Evolutionary conservation across 2,113 vertebrate species (phyloP).

Genomic region (Callorhinus ursinus): DNA sequence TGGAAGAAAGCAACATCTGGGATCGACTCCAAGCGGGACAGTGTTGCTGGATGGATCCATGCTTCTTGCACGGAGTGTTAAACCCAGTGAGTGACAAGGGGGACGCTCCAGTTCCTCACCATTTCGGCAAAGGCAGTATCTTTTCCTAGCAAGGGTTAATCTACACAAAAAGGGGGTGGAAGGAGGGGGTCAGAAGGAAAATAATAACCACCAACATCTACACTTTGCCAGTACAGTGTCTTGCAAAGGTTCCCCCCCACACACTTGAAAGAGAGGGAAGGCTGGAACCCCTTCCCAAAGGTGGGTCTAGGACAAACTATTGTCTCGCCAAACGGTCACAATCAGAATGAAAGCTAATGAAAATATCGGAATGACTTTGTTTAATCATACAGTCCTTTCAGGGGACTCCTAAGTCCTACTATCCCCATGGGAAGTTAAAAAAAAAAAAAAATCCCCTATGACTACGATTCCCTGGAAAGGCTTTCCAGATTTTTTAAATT

Average conservation of each 20-base stretch:
- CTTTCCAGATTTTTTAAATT: conserved; percentile 54
- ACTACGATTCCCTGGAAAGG: conserved; percentile 48
- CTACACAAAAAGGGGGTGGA: background rate
- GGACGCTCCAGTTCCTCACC: background rate
- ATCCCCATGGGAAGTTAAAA: background rate
- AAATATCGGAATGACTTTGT: conserved; percentile 26
- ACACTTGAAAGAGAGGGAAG: background rate
- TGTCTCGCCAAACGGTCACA: conserved; percentile 48
- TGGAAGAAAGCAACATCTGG: conserved; percentile 77
- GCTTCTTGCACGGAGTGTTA: background rate
- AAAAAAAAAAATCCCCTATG: background rate
- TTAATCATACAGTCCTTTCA: conserved; percentile 19
- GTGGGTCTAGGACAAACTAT: conserved; percentile 59
- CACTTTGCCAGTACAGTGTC: background rate
- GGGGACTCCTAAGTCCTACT: conserved; percentile 44
- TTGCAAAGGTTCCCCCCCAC: background rate
- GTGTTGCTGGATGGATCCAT: background rate
- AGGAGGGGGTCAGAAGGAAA: background rate
- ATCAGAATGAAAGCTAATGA: conserved; percentile 25
- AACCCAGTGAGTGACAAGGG: background rate
- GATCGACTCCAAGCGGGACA: conserved; percentile 77
- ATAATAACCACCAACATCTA: background rate
- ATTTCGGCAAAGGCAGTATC: background rate
- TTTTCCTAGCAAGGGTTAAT: conserved; percentile 19
- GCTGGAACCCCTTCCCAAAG: conserved; percentile 49